phyloP scores from a whole-genome alignment of 2,113 vertebrate genomes.

The Tragelaphus scriptus region DNA sequence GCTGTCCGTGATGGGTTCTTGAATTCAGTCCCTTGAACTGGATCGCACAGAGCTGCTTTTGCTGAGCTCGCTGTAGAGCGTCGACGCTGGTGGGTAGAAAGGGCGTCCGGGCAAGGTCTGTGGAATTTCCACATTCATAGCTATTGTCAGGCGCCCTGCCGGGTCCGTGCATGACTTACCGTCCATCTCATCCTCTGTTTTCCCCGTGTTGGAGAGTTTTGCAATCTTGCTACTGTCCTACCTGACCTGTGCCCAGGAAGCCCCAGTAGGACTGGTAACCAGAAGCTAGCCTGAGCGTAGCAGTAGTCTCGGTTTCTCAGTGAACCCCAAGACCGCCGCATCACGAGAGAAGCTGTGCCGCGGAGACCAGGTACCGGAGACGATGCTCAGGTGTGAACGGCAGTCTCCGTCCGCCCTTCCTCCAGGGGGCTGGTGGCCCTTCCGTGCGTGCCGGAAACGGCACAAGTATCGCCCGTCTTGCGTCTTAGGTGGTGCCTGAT shows the following conservation, averaged over 20 bases:
- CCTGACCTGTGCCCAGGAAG: not conserved
- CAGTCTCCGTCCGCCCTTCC: not conserved
- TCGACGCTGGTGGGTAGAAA: not conserved
- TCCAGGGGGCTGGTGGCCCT: not conserved
- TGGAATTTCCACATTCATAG: accelerated
- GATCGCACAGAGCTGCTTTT: not conserved
- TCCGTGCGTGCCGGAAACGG: accelerated
- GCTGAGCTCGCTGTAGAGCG: accelerated
- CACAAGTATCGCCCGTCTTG: accelerated
- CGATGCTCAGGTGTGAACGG: no score
- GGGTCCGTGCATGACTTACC: not conserved
- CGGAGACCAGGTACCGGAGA: accelerated
- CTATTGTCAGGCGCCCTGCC: not conserved
- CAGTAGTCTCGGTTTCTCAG: accelerated
- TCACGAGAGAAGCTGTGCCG: accelerated
- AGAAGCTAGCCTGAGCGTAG: not conserved
- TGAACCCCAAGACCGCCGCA: accelerated
- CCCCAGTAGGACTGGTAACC: not conserved
- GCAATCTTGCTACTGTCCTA: accelerated
- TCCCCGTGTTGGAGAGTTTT: not conserved
- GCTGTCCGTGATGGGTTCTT: no score
- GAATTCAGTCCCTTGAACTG: not conserved
- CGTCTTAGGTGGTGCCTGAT: not conserved
- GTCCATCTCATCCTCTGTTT: not conserved
- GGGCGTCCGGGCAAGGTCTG: not conserved